Evolutionary conservation across 2,888 invertebrate species (phyloP), one percentile per base, ranked within the genome.

Genomic region (Eustalomyia histrio): DNA sequence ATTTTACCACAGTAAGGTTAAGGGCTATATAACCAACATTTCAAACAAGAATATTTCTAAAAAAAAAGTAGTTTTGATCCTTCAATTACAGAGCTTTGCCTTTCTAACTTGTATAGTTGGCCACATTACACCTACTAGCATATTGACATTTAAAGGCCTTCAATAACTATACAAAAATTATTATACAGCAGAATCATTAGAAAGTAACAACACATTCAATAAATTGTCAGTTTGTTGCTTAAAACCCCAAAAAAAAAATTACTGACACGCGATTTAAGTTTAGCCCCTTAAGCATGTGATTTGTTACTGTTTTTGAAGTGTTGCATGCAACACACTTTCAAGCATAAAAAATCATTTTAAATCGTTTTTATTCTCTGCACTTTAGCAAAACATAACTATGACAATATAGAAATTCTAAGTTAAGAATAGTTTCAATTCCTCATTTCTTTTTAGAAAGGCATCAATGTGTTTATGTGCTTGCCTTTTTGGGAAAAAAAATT

Each of bases 181-280:
- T 78, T 78, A 60, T 60, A 58, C 43, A 58, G 43, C 24, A 21
- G 60, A 74, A 78, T 58, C 71, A 81, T 78, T 81, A 78, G 78
- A 81, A 81, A 81, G 81, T 64, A 74, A 78, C 69, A 74, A 78
- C 69, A 81, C 71, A 81, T 74, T 65, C 78, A 78, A 78, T 74
- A 78, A 81, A 78, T 78, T 81, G 74, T 78, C 65, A 74, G 81
- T 67, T 33, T 50, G 50, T 12, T 65, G 61, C 65, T 47, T 43
- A 61, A 21, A 35, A 67, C 12, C 18, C 33, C 21, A 35, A 50
- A 53, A 50, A 17, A 33, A 47, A 78, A 67, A 33, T 53, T 24
- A 72, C 43, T 67, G 35, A 67, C 78, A 78, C 55, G 72, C 78
- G 67, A 79, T 73, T 67, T 65, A 67, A n/a, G 43, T 79, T 63